A percentile compares a stretch with the other conserved stretches of the same genome.
These are phyloP conservation scores for Poeciliopsis occidentalis DNA, from an alignment of 2,113 vertebrate genomes.

Conservation along the genomic window DNA sequence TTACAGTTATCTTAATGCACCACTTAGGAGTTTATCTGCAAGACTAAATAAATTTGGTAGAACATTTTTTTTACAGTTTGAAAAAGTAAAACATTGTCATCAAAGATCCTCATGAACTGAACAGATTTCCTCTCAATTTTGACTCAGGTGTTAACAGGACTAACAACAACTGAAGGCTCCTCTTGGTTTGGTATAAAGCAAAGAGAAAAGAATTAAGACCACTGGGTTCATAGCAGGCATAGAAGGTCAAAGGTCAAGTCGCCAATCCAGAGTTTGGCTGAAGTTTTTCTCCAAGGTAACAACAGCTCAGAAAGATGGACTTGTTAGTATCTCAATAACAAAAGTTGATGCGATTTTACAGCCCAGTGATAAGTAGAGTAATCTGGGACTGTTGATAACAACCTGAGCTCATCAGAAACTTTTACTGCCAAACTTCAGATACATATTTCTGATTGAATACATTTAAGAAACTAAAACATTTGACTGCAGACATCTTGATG, in stretches of 20 bases:
- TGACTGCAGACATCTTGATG: not conserved
- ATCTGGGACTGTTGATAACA: not conserved
- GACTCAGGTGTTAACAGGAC: conserved; percentile 27
- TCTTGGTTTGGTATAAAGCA: conserved; percentile 71
- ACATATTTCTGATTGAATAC: not conserved
- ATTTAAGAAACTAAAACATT: not conserved
- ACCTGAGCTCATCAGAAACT: not conserved
- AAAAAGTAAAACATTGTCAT: not conserved
- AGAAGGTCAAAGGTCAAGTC: conserved; percentile 55
- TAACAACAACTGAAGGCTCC: conserved; percentile 54
- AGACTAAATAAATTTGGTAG: too few relatives aligned
- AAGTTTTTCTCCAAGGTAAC: not conserved
- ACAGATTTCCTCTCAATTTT: not conserved
- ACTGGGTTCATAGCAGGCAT: conserved; percentile 64
- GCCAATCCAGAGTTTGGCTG: conserved; percentile 17
- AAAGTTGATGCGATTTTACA: not conserved
- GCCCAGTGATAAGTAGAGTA: not conserved
- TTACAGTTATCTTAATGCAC: not conserved
- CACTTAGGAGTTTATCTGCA: not conserved
- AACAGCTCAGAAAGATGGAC: not conserved
- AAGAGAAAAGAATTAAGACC: conserved; percentile 62
- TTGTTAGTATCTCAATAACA: not conserved
- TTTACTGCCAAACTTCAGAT: not conserved
- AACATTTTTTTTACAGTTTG: too few relatives aligned
- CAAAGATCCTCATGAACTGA: not conserved